A percentile compares a stretch with the other conserved stretches of the same genome.
Conservation (phyloP, 2,113 vertebrate genomes). For the Myrmophylax atrothorax region DNA sequence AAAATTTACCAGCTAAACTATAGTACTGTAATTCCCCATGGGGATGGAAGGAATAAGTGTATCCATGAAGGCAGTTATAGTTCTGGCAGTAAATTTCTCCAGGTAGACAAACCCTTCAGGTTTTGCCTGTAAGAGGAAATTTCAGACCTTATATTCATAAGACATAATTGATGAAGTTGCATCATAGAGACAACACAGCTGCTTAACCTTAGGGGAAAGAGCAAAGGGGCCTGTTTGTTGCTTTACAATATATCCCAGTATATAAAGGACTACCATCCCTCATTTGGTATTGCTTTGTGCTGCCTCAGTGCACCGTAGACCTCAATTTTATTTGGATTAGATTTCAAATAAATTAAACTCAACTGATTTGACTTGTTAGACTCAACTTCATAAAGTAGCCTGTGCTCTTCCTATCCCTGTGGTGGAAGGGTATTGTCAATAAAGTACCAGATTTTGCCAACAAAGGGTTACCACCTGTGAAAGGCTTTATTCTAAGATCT, state of each 20-base stretch:
- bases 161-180: background rate
- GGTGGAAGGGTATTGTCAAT: background rate
- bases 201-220: background rate
- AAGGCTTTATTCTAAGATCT: background rate
- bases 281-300: background rate
- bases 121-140: constrained; percentile 2
- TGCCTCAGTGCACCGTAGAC: background rate
- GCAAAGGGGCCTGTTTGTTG: background rate
- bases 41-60: constrained; percentile 8
- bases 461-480: background rate
- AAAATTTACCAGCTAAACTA: constrained; percentile 39
- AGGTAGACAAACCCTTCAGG: constrained; percentile 1
- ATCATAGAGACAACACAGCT: background rate
- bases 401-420: background rate
- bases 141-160: constrained; percentile 7
- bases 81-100: constrained; percentile 43
- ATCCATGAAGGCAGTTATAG: background rate
- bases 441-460: background rate
- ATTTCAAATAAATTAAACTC: background rate
- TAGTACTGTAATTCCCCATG: background rate
- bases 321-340: background rate
- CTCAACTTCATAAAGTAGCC: background rate
- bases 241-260: background rate
- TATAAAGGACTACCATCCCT: background rate
- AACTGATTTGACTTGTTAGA: background rate